phyloP scores from a whole-genome alignment of 2,113 vertebrate genomes.

The Heterotilapia buettikoferi region DNA sequence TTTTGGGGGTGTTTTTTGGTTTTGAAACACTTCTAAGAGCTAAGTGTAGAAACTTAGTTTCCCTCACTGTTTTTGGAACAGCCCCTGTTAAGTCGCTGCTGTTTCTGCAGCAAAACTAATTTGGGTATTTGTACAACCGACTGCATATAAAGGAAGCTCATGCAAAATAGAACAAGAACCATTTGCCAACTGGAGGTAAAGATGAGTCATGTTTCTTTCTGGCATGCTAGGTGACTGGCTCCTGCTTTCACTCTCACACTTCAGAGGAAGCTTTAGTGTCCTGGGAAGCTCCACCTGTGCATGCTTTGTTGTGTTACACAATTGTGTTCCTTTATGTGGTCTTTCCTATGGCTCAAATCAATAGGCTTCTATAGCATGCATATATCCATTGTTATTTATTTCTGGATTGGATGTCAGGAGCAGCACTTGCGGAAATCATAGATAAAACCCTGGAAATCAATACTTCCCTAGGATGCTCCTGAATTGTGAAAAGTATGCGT shows the following conservation, averaged over 20 bases:
- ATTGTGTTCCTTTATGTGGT: not conserved
- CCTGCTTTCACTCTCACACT: not conserved
- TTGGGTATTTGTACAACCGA: not conserved
- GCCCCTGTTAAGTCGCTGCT: not conserved
- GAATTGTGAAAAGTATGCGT: not conserved
- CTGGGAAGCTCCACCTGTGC: conserved; percentile 20
- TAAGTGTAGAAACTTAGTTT: not conserved
- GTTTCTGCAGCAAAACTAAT: not conserved
- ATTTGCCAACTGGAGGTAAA: not conserved
- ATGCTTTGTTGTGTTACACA: not conserved
- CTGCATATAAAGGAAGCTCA: not conserved
- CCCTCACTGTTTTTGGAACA: not conserved
- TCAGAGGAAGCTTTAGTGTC: conserved; percentile 6
- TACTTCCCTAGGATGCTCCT: conserved; percentile 30
- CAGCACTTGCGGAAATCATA: not conserved
- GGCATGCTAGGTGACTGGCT: not conserved
- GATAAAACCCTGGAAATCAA: conserved; percentile 8
- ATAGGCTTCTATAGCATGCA: not conserved
- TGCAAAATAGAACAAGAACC: not conserved
- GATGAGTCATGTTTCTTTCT: not conserved
- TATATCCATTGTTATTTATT: not conserved
- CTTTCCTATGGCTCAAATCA: not conserved
- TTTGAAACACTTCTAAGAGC: not conserved
- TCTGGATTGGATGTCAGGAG: not conserved
- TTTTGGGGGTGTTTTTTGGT: not conserved